Conservation (phyloP, 53 echinoderm and acorn worm genomes). For the Echinometra lucunter region DNA sequence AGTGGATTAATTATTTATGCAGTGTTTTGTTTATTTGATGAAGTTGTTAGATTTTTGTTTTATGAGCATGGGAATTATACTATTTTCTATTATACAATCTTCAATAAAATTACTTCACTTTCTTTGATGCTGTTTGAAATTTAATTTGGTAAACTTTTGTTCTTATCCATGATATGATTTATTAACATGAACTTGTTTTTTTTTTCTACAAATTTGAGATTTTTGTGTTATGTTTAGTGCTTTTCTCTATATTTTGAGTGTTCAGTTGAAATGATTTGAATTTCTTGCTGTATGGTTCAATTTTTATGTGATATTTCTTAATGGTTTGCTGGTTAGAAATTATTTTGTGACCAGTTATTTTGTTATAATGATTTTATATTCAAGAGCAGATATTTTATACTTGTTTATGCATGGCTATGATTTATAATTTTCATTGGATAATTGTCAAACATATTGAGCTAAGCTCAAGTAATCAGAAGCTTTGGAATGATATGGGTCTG, state of each 20-base stretch:
- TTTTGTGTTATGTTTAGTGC: neutral
- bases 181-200: neutral
- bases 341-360: neutral
- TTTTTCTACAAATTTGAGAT: neutral
- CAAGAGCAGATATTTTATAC: neutral
- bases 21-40: neutral
- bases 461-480: neutral
- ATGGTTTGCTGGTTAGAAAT: neutral
- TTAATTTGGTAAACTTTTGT: neutral
- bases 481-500: neutral
- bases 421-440: neutral
- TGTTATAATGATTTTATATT: conserved; percentile 1
- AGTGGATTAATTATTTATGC: neutral
- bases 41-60: neutral
- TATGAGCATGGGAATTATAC: neutral
- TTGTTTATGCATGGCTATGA: neutral
- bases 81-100: neutral
- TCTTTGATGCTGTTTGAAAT: neutral
- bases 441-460: neutral
- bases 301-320: neutral
- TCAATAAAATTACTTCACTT: neutral
- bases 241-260: neutral
- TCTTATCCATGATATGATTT: neutral
- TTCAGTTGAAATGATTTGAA: neutral
- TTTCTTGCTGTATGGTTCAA: neutral